Conservation (phyloP, 1,140 invertebrate species). For the Drosophila chauvacae region DNA sequence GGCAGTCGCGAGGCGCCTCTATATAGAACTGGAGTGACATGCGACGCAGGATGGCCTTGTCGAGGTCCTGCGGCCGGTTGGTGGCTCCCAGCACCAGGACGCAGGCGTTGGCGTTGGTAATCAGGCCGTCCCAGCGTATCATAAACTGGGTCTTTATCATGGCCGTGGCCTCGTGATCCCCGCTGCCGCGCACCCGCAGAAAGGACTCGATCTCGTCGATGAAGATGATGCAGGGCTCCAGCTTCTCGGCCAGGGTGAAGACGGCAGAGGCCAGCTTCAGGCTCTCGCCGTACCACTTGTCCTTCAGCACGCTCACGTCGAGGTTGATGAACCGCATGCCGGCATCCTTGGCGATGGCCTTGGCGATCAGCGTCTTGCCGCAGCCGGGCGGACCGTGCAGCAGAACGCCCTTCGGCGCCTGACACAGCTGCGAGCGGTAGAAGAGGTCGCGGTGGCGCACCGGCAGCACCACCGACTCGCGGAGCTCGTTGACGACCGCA, state of each 20-base stretch:
- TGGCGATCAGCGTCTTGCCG: conserved; percentile 98
- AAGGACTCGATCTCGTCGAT: conserved; percentile 99
- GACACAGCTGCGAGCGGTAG: conserved; percentile 92
- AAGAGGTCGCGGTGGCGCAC: conserved; percentile 94
- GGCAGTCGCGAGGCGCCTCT: conserved; percentile 90
- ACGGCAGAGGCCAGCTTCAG: conserved; percentile 98
- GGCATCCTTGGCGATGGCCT: conserved; percentile 96
- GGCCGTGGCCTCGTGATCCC: conserved; percentile 98
- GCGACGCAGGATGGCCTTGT: conserved; percentile 96
- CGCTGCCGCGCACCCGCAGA: conserved; percentile 91
- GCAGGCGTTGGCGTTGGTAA: conserved; percentile 90
- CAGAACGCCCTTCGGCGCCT: conserved; percentile 96
- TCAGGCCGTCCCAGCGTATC: conserved; percentile 94
- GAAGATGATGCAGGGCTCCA: conserved; percentile 97
- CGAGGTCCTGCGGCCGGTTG: conserved; percentile 97
- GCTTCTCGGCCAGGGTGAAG: conserved; percentile 95
- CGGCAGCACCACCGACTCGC: conserved; percentile 96
- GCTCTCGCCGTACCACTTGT: conserved; percentile 99
- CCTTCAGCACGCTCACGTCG: conserved; percentile 95
- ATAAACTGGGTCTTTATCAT: conserved; percentile 99
- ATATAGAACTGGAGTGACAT: conserved; percentile 98
- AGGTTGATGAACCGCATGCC: conserved; percentile 98
- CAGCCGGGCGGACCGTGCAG: conserved; percentile 95
- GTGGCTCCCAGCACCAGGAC: conserved; percentile 88
- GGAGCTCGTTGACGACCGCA: conserved; percentile 92